These are phyloP conservation scores for Atta colombica DNA, from an alignment of 1,140 invertebrate genomes.

Conservation along the genomic window DNA sequence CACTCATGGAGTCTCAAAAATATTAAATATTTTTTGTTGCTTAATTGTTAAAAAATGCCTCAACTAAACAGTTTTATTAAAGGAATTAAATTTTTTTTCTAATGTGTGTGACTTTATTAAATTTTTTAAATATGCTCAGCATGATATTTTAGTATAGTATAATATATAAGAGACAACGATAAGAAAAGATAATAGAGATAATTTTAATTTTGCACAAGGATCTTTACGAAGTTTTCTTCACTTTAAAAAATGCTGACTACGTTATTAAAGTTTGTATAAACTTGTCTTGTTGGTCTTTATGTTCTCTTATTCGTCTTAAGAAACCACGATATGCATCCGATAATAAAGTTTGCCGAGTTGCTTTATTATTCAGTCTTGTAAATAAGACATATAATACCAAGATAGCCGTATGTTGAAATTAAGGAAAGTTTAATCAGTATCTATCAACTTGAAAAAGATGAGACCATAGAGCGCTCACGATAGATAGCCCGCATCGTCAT, in stretches of 20 bases:
- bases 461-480: background rate
- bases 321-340: background rate
- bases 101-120: too few relatives aligned
- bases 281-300: constrained; percentile 4
- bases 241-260: constrained; percentile 25
- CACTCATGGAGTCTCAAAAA: too few relatives aligned
- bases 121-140: background rate
- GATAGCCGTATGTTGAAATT: constrained; percentile 35
- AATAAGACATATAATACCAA: constrained; percentile 8
- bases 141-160: background rate
- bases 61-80: too few relatives aligned
- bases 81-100: too few relatives aligned
- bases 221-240: background rate
- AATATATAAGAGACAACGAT: background rate
- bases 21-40: too few relatives aligned
- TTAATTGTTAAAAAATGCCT: too few relatives aligned
- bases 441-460: constrained; percentile 1
- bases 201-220: constrained; percentile 12
- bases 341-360: constrained; percentile 42
- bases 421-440: constrained; percentile 54
- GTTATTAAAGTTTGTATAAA: constrained; percentile 27
- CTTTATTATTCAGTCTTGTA: constrained; percentile 30
- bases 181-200: constrained; percentile 1
- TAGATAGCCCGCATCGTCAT: constrained; percentile 44
- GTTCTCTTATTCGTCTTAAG: constrained; percentile 1